phyloP scores from a whole-genome alignment of 2,797 vertebrate species.

The Silurus aristotelis region DNA sequence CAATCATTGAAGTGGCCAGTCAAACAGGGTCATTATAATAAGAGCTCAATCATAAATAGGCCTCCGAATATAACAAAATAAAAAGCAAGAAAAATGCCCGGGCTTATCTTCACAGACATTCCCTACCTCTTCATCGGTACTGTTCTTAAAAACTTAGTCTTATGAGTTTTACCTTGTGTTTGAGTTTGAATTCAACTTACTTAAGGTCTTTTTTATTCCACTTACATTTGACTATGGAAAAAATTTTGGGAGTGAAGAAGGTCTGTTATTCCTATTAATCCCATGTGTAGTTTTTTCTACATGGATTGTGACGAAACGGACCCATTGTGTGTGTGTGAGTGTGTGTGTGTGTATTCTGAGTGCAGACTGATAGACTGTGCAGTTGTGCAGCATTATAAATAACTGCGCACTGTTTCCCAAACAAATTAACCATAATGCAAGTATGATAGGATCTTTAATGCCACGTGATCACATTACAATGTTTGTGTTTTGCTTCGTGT shows the following conservation, averaged over 20 bases:
- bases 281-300: neutral
- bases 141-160: neutral
- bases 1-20: neutral
- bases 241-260: neutral
- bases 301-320: neutral
- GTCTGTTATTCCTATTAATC: neutral
- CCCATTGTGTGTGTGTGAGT: too few species aligned
- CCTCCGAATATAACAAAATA: neutral
- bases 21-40: neutral
- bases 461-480: neutral
- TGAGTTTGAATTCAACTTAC: neutral
- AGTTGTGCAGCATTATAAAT: constrained; percentile 5
- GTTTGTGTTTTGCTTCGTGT: neutral
- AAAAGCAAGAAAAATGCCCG: neutral
- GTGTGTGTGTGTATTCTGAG: neutral
- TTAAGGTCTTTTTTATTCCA: neutral
- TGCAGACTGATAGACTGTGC: neutral
- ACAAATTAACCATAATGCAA: neutral
- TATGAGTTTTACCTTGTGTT: neutral
- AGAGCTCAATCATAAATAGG: neutral
- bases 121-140: neutral
- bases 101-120: neutral
- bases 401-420: constrained; percentile 18
- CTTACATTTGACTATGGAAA: neutral
- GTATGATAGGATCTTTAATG: neutral